phyloP scores from a whole-genome alignment of 2,113 vertebrate genomes.

The human region GRCh38 chr14:97343001-97343500 shows the following conservation, averaged over 20 bases:
- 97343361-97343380: background rate
- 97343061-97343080: background rate
- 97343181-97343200: background rate
- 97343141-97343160: background rate
- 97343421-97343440: background rate
- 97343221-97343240: background rate
- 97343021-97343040: no score
- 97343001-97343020: background rate
- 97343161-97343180: background rate
- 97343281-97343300: no score
- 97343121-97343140: background rate
- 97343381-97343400: background rate
- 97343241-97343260: background rate
- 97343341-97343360: background rate
- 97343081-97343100: background rate
- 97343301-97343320: background rate
- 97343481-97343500: background rate
- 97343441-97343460: fast-evolving
- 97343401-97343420: no score
- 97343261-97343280: background rate
- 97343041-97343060: background rate
- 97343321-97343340: background rate
- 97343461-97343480: background rate
- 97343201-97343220: background rate
- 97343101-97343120: no score